Base-by-base conservation (phyloP, 2,888 invertebrate species). In the Apantesis nais region DNA sequence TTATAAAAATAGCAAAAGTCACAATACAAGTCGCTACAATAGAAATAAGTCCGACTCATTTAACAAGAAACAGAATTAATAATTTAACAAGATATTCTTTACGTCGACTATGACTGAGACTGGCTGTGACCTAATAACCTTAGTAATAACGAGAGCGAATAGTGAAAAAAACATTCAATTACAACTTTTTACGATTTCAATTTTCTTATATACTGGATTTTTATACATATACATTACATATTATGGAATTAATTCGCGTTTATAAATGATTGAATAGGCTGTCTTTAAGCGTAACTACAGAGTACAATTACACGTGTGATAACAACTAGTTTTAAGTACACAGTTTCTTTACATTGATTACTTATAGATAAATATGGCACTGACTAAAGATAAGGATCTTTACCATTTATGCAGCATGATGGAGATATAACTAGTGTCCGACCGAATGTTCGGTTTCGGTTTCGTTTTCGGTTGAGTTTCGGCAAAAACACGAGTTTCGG, bases 281-380 rank as follows among this genome's bases (percentile, higher is more conserved):
- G 8, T 29, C 16, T 29, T 16, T 58, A 16, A 58, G 58, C 7
- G 29, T 16, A 58, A 29, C 29, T 29, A 29, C 16, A 16, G 16
- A 34, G 9, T 37, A 34, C n/a, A 12, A 25, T 34, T 48, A 48
- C 48, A 44, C 44, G 39, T 44, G 29, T 31, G 41, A 41, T 44
- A 64, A 44, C 31, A 64, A 29, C 9, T 64, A 44, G 31, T 29
- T 29, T 58, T 14, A 58, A 58, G 64, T 31, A 62, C 31, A 37
- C n/a, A 62, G 22, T 52, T 62, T 73, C 70, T 58, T 61, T 68
- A 71, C 76, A 65, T 73, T 75, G 63, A 75, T 66, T 74, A 76
- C 63, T 22, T 69, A 73, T 41, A 72, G 71, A 70, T 78, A 73
- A 73, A 69, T 68, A 72, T 71, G 64, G 75, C 73, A 76, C 68